Evolutionary conservation across 2,888 invertebrate species (phyloP).

Genomic region (Anoplius nigerrimus): DNA sequence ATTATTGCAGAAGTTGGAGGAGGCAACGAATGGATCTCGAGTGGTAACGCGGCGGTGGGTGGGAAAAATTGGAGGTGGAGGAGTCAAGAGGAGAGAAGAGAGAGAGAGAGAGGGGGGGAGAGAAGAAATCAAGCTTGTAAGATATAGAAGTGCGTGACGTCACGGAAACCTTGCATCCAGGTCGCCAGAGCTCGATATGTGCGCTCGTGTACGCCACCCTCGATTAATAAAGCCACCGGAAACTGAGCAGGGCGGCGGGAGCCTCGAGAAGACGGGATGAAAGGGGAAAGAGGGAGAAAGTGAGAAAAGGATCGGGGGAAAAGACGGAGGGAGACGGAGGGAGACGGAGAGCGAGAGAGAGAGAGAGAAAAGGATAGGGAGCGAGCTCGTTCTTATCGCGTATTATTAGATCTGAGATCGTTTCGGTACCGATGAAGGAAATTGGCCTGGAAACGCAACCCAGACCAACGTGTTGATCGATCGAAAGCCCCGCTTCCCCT

Average conservation of each 20-base stretch:
- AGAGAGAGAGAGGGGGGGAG: background rate
- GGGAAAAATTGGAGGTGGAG: too few relatives aligned
- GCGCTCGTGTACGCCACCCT: background rate
- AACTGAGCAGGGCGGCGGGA: constrained; percentile 10
- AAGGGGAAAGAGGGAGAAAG: background rate
- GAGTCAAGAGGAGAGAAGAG: background rate
- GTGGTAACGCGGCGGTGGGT: too few relatives aligned
- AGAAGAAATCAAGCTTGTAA: constrained; percentile 2
- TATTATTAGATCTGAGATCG: too few relatives aligned
- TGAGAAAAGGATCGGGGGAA: background rate
- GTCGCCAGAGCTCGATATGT: constrained; percentile 7
- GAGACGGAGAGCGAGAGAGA: background rate
- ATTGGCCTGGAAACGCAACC: too few relatives aligned
- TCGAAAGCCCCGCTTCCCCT: too few relatives aligned
- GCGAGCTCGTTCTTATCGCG: constrained; percentile 3
- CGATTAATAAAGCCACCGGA: constrained; percentile 7
- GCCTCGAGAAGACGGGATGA: background rate
- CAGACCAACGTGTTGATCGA: too few relatives aligned
- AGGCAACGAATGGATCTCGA: background rate
- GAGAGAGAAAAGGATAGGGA: background rate
- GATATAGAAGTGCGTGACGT: constrained; percentile 6
- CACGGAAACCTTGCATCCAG: constrained; percentile 1
- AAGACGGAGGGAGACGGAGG: background rate
- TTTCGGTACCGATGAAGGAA: too few relatives aligned
- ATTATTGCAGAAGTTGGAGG: constrained; percentile 21